Percentiles rank a stretch among this genome's conserved stretches.
Evolutionary conservation across 2,113 vertebrate genomes (phyloP).

Genomic region (Calidris pygmaea): DNA sequence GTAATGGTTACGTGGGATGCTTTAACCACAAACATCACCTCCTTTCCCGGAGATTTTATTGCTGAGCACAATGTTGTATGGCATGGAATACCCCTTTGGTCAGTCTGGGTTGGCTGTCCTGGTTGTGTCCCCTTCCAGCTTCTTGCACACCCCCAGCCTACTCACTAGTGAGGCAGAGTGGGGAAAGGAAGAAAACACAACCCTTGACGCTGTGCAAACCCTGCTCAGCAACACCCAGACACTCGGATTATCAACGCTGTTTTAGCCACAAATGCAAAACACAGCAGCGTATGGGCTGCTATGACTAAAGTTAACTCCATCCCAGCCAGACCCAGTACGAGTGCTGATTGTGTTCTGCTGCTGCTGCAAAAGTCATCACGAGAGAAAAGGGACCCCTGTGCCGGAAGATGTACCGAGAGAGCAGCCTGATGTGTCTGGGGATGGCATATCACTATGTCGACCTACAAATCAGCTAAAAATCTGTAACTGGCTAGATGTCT

Average conservation of each 20-base stretch:
- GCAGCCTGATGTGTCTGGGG: background rate
- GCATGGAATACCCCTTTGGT: background rate
- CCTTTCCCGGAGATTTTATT: background rate
- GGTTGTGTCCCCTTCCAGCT: background rate
- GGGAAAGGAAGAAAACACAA: accelerated
- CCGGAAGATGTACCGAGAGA: background rate
- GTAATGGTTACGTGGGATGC: background rate
- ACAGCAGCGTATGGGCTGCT: background rate
- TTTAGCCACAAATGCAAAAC: background rate
- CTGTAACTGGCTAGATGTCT: background rate
- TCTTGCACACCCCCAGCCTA: background rate
- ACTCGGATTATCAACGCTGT: background rate
- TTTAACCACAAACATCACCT: background rate
- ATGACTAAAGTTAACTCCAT: background rate
- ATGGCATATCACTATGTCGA: background rate
- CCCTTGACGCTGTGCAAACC: background rate
- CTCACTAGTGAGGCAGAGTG: background rate
- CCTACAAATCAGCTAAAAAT: background rate
- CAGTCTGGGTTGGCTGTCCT: background rate
- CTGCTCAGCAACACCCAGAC: background rate
- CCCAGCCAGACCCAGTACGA: background rate
- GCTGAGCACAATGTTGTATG: background rate
- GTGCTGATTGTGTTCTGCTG: background rate
- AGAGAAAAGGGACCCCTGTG: background rate
- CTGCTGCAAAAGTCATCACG: background rate